Base-by-base conservation (phyloP, 2,113 vertebrate species). In the Dendropsophus ebraccatus region DNA sequence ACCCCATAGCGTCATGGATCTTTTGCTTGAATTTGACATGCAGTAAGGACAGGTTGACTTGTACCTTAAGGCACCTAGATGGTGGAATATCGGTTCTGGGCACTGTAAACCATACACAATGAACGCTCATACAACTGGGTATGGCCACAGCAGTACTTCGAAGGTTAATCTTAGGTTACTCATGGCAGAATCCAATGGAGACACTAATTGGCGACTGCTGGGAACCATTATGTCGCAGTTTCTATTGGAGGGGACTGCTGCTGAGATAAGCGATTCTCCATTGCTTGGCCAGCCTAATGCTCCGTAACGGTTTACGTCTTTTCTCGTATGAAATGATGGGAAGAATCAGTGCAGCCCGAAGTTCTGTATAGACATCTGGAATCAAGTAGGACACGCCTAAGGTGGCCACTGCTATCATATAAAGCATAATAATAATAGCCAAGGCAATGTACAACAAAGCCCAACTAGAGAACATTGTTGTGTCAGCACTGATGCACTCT, bases 81-180 rank as follows among this genome's bases (percentile, higher is more conserved):
- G 50, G 50, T 52, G 50, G 50, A 52, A 52, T 25, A 60, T 25
- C 17, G 32, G 17, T 72, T 11, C 8, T 23, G 21, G 23, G 8
- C 17, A 7, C 25, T 74, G 35, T 45, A 23, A 16, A 7, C 28
- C 4, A 50, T 10, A 47, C 25, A 30, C 49, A 30, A 1, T 28
- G n/a, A 21, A 1, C 2, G 49, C 28, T 77, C 12, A 75, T 4
- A 52, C 74, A 50, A 17, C 13, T 52, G 47, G 47, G 1, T 32
- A 47, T 45, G 56, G 77, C 62, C 77, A 80, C n/a, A 8, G 21
- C 35, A 60, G 54, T 28, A 81, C 41, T 2, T n/a, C 19, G 23
- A 58, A 47, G 79, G 79, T 81, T 81, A 67, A 81, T 81, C 25
- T 37, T 47, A 16, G 41, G 79, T 81, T 60, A 67, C 60, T 62